phyloP scores from a whole-genome alignment of 2,888 invertebrate species.

The Macropis europaea region DNA sequence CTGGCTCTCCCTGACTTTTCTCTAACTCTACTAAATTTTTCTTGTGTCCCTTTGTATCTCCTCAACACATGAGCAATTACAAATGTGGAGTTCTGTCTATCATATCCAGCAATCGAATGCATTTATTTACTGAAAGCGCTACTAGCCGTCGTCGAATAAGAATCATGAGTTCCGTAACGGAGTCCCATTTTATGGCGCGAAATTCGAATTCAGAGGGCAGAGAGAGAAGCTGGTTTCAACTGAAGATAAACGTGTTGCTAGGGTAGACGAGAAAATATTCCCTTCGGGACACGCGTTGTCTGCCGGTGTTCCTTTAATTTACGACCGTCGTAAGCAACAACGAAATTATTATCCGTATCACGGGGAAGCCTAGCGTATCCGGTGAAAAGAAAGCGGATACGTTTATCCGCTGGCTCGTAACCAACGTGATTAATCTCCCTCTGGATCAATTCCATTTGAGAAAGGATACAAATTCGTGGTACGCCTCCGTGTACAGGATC shows the following conservation, averaged over 20 bases:
- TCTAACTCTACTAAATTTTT: no score
- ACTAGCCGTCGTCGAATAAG: no score
- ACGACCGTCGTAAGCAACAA: constrained; percentile 5
- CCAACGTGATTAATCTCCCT: constrained; percentile 46
- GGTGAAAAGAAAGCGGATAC: neutral
- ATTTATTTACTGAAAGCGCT: no score
- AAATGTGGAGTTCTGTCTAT: no score
- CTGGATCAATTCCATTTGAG: constrained; percentile 13
- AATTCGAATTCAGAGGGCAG: no score
- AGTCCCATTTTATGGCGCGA: no score
- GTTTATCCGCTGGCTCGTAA: constrained; percentile 35
- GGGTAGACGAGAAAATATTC: constrained; percentile 15
- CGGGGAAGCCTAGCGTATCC: neutral
- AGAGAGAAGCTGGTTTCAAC: neutral
- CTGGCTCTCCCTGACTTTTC: no score
- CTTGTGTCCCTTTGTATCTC: no score
- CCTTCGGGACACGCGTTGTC: neutral
- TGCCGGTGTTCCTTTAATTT: constrained; percentile 12
- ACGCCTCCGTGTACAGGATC: constrained; percentile 4
- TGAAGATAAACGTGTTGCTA: neutral
- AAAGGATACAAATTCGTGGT: constrained; percentile 28
- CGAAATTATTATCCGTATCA: constrained; percentile 38
- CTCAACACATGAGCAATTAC: no score
- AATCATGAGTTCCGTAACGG: no score
- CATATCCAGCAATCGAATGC: no score